Evolutionary conservation across 1,140 invertebrate species (phyloP).

Genomic region (Lysiphlebus fabarum): DNA sequence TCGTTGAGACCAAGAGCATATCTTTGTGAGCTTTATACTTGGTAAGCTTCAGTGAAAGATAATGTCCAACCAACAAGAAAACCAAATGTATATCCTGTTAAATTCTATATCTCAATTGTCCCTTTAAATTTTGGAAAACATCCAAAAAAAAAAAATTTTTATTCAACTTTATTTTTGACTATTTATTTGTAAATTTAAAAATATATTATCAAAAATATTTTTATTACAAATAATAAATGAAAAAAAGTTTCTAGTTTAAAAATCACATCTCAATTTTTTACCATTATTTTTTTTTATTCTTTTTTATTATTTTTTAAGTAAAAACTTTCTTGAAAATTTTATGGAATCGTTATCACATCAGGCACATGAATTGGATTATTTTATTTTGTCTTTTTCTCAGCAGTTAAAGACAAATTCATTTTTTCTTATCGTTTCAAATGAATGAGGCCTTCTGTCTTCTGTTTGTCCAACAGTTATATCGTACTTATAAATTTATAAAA

Average conservation of each 20-base stretch:
- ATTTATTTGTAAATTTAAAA: too few species aligned
- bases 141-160: too few species aligned
- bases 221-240: too few species aligned
- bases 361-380: constrained; percentile 15
- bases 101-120: too few species aligned
- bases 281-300: too few species aligned
- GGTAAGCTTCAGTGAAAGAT: constrained; percentile 26
- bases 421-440: constrained; percentile 8
- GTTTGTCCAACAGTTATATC: neutral
- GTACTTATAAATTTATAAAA: neutral
- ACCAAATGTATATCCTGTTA: constrained; percentile 1
- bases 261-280: neutral
- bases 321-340: neutral
- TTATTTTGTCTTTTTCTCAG: too few species aligned
- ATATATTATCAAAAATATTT: too few species aligned
- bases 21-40: constrained; percentile 6
- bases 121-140: too few species aligned
- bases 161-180: too few species aligned
- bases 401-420: neutral
- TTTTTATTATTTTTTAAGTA: neutral
- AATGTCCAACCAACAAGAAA: constrained; percentile 25
- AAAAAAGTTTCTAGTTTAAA: too few species aligned
- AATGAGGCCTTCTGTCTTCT: constrained; percentile 16
- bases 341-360: constrained; percentile 1
- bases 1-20: constrained; percentile 35